Base-by-base conservation (phyloP, 2,113 vertebrate genomes). In the Hippopotamus amphibius region DNA sequence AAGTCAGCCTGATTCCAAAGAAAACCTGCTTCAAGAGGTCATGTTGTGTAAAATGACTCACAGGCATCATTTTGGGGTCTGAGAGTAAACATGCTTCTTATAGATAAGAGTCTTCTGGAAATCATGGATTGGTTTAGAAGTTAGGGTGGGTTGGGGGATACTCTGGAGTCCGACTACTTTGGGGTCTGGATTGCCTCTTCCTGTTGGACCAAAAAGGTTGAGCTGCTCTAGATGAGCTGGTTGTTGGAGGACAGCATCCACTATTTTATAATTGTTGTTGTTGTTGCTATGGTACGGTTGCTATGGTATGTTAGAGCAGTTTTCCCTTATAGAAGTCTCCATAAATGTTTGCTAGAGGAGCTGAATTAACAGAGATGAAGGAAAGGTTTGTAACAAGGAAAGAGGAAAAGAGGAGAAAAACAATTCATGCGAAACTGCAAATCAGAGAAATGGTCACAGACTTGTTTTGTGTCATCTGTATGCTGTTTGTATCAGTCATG, bases 241-340 rank as follows among this genome's bases (percentile, higher is more conserved):
- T 8, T 53, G 48, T 57, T 28, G 7, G 57, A 24, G 33, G 77
- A 37, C 14, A 5, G 5, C 33, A 7, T n/a, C 53, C 84, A 37
- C 26, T 37, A 3, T 19, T 57, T 9, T 1, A 2, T 12, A 57
- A 41, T n/a, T 30, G 53, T 28, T 50, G 48, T 50, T 55, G 13
- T 46, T 7, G 26, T 71, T 66, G 24, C 66, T n/a, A 6, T 16
- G 59, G 3, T 28, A 55, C 6, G 13, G 11, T 9, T 17, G 24
- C 81, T 33, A 16, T 5, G 13, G 16, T 12, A 8, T 0, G n/a
- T 13, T 6, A 1, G 13, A n/a, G 63, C 6, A 5, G 12, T 55
- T 80, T 71, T n/a, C 43, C 53, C 21, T 33, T 6, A 5, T 7
- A 26, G 48, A 71, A 68, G 33, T 63, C 41, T 66, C 41, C 71